Evolutionary conservation across 2,113 vertebrate species (phyloP).

Genomic region (Motacilla tschutschensis): DNA sequence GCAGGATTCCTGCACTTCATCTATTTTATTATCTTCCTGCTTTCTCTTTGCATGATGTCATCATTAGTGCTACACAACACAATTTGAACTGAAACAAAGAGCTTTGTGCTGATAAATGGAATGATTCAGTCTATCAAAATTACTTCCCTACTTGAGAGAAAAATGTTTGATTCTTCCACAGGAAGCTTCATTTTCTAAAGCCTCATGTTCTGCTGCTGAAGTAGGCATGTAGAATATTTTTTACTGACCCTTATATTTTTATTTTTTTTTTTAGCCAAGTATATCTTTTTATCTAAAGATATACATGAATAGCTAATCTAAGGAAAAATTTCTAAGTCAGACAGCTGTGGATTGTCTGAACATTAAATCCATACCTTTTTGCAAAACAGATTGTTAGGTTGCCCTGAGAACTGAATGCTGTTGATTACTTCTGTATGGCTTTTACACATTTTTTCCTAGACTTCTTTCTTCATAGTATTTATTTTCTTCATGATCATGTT

Average conservation of each 20-base stretch:
- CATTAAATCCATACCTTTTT: background rate
- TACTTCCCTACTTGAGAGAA: background rate
- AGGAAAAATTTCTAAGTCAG: background rate
- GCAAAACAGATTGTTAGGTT: background rate
- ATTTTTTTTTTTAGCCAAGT: background rate
- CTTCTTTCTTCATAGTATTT: background rate
- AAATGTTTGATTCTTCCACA: background rate
- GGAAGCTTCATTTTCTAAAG: background rate
- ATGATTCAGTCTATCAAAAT: background rate
- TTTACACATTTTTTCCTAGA: background rate
- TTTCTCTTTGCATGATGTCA: background rate
- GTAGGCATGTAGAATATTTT: background rate
- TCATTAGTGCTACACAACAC: background rate
- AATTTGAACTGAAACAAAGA: background rate
- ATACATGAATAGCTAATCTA: background rate
- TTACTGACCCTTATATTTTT: background rate
- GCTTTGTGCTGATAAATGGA: background rate
- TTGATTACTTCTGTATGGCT: background rate
- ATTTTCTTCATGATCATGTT: background rate
- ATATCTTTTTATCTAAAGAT: background rate
- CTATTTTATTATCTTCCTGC: background rate
- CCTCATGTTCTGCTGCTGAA: background rate
- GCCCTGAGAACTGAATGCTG: background rate
- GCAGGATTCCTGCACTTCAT: background rate
- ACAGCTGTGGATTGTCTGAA: background rate